Base-by-base conservation (phyloP, 2,888 invertebrate species). In the Pedicia rivosa region DNA sequence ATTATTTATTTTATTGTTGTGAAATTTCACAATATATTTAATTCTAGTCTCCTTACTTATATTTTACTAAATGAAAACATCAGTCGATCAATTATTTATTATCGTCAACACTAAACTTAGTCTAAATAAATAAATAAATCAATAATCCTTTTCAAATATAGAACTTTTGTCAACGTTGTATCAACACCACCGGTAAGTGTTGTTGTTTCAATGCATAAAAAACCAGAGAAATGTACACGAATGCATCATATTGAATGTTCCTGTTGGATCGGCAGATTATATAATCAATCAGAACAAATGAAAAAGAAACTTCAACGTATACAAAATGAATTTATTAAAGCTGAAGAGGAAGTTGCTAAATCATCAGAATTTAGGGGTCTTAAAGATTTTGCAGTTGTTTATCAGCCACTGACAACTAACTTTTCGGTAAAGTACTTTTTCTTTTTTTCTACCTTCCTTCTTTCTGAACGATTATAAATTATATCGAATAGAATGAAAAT, bases 301-400 rank as follows among this genome's bases (percentile, higher is more conserved):
- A 37, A 43, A 29, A 41, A 42, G 17, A 45, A 42, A 35, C 46
- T 45, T 32, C 40, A 40, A 25, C 37, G 27, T 7, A 47, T 48
- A 28, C 48, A 48, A 24, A 35, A 35, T 3, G 39, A 43, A 35
- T 45, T 48, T 20, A 40, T 44, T 2, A 25, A 31, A 2, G 37
- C 65, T 0, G 68, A 71, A 34, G 50, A 59, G 19, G 62, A 65
- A 48, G 52, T 70, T 15, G 57, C 63, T 6, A 48, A 47, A 39
- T 38, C 42, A 26, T 44, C 52, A 3, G 66, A 68, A 50, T 68
- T 68, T 45, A 52, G 57, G 12, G 51, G 55, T 44, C 52, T 44
- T 36, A 55, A 68, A 2, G 68, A 70, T 47, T 72, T 72, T 48
- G 55, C 67, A 2, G 65, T 68, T 2, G 62, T 67, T 2, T 47